A percentile compares a stretch with the other conserved stretches of the same genome.
phyloP scores from a whole-genome alignment of 2,888 invertebrate species.

The Troilus luridus region DNA sequence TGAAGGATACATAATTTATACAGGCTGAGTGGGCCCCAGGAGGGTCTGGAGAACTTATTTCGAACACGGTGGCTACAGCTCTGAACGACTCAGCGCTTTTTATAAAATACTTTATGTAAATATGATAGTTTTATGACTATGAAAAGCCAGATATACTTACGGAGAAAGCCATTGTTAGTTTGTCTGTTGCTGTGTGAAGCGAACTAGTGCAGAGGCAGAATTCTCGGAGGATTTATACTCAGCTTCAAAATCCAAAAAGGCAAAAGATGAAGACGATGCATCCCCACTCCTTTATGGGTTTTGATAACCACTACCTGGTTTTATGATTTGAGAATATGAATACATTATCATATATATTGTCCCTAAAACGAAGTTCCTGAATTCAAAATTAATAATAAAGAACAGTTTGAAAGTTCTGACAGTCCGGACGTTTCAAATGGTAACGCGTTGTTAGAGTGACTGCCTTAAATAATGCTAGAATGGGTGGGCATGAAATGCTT shows the following conservation, averaged over 20 bases:
- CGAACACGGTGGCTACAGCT: background rate
- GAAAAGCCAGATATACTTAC: background rate
- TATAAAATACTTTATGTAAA: too few relatives aligned
- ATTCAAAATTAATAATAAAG: background rate
- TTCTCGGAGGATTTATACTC: background rate
- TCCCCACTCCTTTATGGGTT: background rate
- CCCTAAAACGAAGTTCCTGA: background rate
- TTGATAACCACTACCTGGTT: background rate
- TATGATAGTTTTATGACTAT: background rate
- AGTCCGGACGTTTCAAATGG: too few relatives aligned
- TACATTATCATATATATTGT: conserved; percentile 8
- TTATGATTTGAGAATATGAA: background rate
- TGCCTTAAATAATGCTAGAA: too few relatives aligned
- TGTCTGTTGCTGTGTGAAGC: background rate
- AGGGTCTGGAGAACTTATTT: background rate
- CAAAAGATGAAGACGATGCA: background rate
- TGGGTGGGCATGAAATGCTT: too few relatives aligned
- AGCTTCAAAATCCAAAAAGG: background rate
- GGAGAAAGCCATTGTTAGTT: conserved; percentile 11
- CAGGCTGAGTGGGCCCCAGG: background rate
- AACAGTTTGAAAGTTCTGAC: background rate
- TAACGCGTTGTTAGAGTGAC: too few relatives aligned
- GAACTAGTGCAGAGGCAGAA: conserved; percentile 5
- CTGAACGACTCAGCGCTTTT: too few relatives aligned
- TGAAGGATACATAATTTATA: background rate